phyloP scores from a whole-genome alignment of 1,140 invertebrate species.

The Planococcus citri region DNA sequence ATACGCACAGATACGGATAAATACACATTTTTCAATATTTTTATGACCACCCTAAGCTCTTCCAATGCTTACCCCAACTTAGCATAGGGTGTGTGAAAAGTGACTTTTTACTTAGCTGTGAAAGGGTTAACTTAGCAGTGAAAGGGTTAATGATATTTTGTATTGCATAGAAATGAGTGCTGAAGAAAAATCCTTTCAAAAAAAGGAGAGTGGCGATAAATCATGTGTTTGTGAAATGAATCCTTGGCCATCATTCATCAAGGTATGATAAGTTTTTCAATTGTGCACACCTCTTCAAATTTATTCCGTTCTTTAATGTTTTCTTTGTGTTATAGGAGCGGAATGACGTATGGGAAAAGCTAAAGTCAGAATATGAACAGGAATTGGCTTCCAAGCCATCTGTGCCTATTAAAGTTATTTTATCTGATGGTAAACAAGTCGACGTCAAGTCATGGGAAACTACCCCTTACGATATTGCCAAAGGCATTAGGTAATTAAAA shows the following conservation, averaged over 20 bases:
- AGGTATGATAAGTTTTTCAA: conserved; percentile 35
- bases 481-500: conserved; percentile 61
- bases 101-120: too few species aligned
- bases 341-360: conserved; percentile 69
- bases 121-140: too few species aligned
- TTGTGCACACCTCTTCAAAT: neutral
- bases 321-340: conserved; percentile 42
- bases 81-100: too few species aligned
- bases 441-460: conserved; percentile 81
- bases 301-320: conserved; percentile 2
- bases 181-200: neutral
- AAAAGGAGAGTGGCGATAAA: conserved; percentile 20
- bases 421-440: conserved; percentile 76
- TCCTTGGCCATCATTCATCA: conserved; percentile 64
- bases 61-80: too few species aligned
- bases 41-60: too few species aligned
- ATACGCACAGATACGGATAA: too few species aligned
- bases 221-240: conserved; percentile 45
- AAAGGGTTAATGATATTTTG: neutral
- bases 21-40: too few species aligned
- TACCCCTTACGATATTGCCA: conserved; percentile 86
- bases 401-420: conserved; percentile 61
- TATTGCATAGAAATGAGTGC: neutral
- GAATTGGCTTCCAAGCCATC: conserved; percentile 59
- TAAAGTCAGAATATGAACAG: conserved; percentile 64